Percentiles rank a stretch among this genome's conserved stretches.
These are phyloP conservation scores for Leptobrachium leishanense DNA, from an alignment of 2,113 vertebrate species.

Conservation along the genomic window DNA sequence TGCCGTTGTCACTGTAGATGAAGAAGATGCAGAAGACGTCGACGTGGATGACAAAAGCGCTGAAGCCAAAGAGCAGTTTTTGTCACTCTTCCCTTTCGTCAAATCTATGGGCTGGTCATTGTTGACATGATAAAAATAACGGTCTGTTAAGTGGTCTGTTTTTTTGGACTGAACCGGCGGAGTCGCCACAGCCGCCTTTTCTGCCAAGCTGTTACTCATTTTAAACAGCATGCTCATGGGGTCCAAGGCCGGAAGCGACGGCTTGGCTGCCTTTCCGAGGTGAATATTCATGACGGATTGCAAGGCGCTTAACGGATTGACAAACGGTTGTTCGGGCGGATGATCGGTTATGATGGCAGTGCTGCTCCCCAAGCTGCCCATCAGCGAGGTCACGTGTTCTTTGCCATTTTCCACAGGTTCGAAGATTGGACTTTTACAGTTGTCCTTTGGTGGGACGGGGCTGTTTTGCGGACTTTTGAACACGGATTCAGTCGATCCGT, in stretches of 20 bases:
- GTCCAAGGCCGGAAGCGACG: conserved; percentile 89
- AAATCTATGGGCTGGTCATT: conserved; percentile 98
- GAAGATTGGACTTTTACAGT: conserved; percentile 70
- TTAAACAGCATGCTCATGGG: conserved; percentile 99
- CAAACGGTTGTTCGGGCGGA: conserved; percentile 93
- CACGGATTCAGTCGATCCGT: conserved; percentile 73
- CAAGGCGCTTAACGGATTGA: conserved; percentile 96
- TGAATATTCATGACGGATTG: conserved; percentile 98
- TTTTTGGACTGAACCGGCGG: conserved; percentile 91
- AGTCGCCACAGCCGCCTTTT: conserved; percentile 93
- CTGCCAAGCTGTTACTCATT: conserved; percentile 97
- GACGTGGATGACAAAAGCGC: conserved; percentile 85
- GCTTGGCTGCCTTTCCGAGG: conserved; percentile 95
- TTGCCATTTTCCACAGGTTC: conserved; percentile 84
- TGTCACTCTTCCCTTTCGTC: conserved; percentile 95
- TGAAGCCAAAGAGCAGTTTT: conserved; percentile 85
- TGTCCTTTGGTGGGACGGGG: conserved; percentile 72
- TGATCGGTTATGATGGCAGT: conserved; percentile 97
- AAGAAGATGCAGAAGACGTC: conserved; percentile 86
- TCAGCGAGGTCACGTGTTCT: conserved; percentile 75
- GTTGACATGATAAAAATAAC: conserved; percentile 93
- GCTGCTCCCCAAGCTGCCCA: conserved; percentile 78
- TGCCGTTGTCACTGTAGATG: conserved; percentile 85
- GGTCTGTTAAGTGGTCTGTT: conserved; percentile 84
- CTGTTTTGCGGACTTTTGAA: conserved; percentile 81